Conservation (phyloP, 2,797 vertebrate genomes). For the Chaetophractus vellerosus region DNA sequence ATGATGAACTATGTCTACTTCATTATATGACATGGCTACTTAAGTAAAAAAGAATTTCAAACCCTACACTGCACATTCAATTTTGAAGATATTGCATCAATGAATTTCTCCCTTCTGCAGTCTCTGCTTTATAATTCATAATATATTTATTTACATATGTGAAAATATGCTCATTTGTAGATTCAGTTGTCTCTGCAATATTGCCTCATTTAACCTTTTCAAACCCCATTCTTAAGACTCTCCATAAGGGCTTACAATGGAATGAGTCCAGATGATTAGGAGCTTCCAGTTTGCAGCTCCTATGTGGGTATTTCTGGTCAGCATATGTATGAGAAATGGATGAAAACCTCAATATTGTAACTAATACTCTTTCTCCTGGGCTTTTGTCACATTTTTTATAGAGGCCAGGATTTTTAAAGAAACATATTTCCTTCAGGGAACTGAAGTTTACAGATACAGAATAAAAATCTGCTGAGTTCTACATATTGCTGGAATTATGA, state of each 20-base stretch:
- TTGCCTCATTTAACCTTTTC: background rate
- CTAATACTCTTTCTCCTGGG: background rate
- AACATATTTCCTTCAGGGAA: constrained; percentile 25
- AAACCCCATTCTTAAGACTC: constrained; percentile 15
- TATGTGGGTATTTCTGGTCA: background rate
- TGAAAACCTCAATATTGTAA: background rate
- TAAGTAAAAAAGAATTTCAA: background rate
- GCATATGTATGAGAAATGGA: background rate
- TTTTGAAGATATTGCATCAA: background rate
- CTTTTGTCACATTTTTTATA: constrained; percentile 38
- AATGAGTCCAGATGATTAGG: background rate
- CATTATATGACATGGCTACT: background rate
- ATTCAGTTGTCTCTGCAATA: background rate
- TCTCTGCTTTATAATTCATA: background rate
- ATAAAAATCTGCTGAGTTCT: constrained; percentile 51
- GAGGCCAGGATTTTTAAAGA: constrained; percentile 51
- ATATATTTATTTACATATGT: background rate
- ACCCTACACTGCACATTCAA: background rate
- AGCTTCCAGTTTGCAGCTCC: background rate
- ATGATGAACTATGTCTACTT: background rate
- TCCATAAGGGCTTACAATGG: background rate
- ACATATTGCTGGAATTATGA: constrained; percentile 24
- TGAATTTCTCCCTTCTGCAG: background rate
- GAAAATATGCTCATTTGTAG: background rate
- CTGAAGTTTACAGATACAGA: background rate